Percentiles rank a stretch among this genome's conserved stretches.
Evolutionary conservation across 92 coral and sea anemone species (phyloP).

Genomic region (Parazoanthus atlanticus): DNA sequence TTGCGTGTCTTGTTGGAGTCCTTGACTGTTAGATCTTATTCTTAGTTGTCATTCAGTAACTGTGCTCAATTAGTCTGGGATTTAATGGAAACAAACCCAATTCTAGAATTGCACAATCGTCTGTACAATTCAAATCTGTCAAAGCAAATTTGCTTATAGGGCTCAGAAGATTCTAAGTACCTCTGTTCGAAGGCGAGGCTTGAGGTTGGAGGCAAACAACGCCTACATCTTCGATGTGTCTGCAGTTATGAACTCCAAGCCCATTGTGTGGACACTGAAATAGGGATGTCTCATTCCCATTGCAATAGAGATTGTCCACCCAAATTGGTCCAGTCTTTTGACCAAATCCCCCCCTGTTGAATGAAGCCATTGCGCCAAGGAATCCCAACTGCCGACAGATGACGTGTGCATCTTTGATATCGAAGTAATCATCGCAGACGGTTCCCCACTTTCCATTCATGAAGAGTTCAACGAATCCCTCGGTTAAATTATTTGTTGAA

Average conservation of each 20-base stretch:
- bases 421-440: slow-evolving; percentile 49
- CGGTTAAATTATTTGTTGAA: slow-evolving; percentile 11
- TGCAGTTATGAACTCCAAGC: slow-evolving; percentile 16
- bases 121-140: too few species aligned
- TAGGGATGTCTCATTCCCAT: slow-evolving; percentile 31
- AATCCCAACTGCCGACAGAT: slow-evolving; percentile 44
- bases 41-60: too few species aligned
- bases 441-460: slow-evolving; percentile 50
- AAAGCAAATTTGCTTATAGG: too few species aligned
- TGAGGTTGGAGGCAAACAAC: slow-evolving; percentile 36
- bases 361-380: background rate
- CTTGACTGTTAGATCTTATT: too few species aligned
- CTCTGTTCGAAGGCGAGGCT: slow-evolving; percentile 4
- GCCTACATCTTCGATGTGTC: slow-evolving; percentile 49
- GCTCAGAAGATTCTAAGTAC: background rate
- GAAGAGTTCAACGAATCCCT: slow-evolving; percentile 40
- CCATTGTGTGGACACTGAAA: slow-evolving; percentile 14
- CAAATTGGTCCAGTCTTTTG: slow-evolving; percentile 35
- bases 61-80: too few species aligned
- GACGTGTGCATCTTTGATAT: slow-evolving; percentile 34
- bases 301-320: slow-evolving; percentile 34
- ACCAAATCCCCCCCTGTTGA: background rate
- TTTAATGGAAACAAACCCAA: too few species aligned
- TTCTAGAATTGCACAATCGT: too few species aligned
- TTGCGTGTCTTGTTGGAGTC: too few species aligned